Base-by-base conservation (phyloP, 1,140 invertebrate genomes). In the Tetramorium parvispinum region DNA sequence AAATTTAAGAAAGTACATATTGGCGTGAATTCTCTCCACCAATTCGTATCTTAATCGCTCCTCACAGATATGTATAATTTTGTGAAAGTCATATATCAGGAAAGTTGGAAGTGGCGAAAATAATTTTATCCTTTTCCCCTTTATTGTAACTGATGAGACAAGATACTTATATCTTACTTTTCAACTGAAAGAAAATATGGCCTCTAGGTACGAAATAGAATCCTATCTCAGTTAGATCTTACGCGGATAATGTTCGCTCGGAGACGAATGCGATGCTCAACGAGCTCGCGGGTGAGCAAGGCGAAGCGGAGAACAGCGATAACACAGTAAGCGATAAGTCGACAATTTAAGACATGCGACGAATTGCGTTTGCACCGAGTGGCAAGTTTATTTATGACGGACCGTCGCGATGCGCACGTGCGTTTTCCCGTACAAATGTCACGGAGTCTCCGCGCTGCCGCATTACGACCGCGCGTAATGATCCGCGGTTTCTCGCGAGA, bases 401-500 rank as follows among this genome's bases (percentile, higher is more conserved):
- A 16, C 46, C 76, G 27, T n/a, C 43, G 57, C 53, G 46, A 27
- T 49, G 53, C 78, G 66, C 85, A 75, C 70, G 71, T 27, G 77
- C 85, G 46, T 55, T 63, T 79, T 70, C 61, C 18, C 43, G 61
- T 51, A 40, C 73, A 78, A 89, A 87, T 77, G 76, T 71, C 76
- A 46, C 49, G 49, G 18, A 71, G 77, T 32, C 59, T 49, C 3
- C 49, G 13, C 27, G 16, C 43, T 70, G 51, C 40, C 24, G 21
- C 59, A 7, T 79, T 86, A 68, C 68, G 81, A 78, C 18, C 75
- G 24, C 65, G 37, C 73, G 32, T 57, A 85, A 85, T 51, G 55
- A 85, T 66, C 73, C 86, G 85, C 76, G 83, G 51, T 85, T 78
- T 70, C 85, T 8, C 79, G 49, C 43, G 86, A 57, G 70, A 87